Percentiles rank a stretch among this genome's conserved stretches.
Conservation (phyloP, 1,140 invertebrate genomes). For the Phthorimaea operculella region DNA sequence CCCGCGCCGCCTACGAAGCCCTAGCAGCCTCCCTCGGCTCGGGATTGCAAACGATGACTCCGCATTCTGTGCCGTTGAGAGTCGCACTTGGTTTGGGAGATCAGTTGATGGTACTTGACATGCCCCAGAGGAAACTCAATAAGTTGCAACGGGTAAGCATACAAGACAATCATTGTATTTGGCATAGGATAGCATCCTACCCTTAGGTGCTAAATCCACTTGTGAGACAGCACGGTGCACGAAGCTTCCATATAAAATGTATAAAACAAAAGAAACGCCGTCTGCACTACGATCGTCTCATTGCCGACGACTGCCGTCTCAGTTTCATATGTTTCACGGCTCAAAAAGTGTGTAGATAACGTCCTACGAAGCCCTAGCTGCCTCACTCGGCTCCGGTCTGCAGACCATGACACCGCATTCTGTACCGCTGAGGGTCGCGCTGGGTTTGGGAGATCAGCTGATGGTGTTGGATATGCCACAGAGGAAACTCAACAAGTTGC, state of each 20-base stretch:
- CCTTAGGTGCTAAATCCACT: too few species aligned
- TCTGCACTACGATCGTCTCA: too few species aligned
- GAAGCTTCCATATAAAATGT: too few species aligned
- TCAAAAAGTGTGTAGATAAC: too few species aligned
- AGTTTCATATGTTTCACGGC: too few species aligned
- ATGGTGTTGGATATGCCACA: conserved; percentile 8
- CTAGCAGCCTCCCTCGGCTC: conserved; percentile 44
- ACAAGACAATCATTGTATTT: not conserved
- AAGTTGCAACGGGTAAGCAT: conserved; percentile 35
- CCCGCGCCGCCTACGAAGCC: conserved; percentile 37
- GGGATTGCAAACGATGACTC: conserved; percentile 42
- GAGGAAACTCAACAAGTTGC: conserved; percentile 32
- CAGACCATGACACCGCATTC: conserved; percentile 35
- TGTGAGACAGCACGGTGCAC: too few species aligned
- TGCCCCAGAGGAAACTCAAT: conserved; percentile 23
- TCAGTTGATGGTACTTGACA: conserved; percentile 9
- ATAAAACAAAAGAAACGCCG: too few species aligned
- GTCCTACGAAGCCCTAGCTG: conserved; percentile 44
- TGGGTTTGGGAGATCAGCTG: conserved; percentile 25
- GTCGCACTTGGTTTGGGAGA: conserved; percentile 35
- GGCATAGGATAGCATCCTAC: too few species aligned
- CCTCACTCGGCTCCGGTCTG: conserved; percentile 42
- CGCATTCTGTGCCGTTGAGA: conserved; percentile 31
- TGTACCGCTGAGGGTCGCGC: conserved; percentile 35
- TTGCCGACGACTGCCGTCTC: too few species aligned